Percentiles rank a stretch among this genome's conserved stretches.
Evolutionary conservation across 2,113 vertebrate genomes (phyloP).

Genomic region (Labrus mixtus): DNA sequence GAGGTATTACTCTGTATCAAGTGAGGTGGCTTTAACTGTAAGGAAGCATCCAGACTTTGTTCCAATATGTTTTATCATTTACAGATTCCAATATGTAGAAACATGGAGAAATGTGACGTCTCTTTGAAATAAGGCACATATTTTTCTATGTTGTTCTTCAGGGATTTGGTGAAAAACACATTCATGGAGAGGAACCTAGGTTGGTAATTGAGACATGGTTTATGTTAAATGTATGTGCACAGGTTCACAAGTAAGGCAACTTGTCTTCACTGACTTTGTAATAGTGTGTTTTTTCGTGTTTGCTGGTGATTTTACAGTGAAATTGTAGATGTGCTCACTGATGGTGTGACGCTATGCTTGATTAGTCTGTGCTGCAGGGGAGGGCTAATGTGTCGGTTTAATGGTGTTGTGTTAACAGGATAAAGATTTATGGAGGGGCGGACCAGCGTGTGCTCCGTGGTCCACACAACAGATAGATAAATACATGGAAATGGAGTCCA

Average conservation of each 20-base stretch:
- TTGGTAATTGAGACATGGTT: too few relatives aligned
- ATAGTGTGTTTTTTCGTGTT: conserved; percentile 53
- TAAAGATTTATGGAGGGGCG: conserved; percentile 78
- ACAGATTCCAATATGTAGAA: too few relatives aligned
- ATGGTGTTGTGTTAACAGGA: conserved; percentile 71
- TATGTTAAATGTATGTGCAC: not conserved
- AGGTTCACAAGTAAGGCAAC: conserved; percentile 29
- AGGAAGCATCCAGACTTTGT: too few relatives aligned
- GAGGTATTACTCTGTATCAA: conserved; percentile 61
- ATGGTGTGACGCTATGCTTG: conserved; percentile 42
- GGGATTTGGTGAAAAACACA: too few relatives aligned
- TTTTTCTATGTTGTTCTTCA: too few relatives aligned
- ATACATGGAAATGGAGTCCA: conserved; percentile 78
- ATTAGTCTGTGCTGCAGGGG: conserved; percentile 59
- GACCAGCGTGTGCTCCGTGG: conserved; percentile 59
- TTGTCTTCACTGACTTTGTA: conserved; percentile 41
- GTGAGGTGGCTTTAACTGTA: conserved; percentile 51
- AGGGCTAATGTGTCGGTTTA: conserved; percentile 72
- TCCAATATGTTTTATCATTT: too few relatives aligned
- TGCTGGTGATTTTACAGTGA: conserved; percentile 53
- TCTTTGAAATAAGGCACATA: too few relatives aligned
- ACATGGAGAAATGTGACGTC: too few relatives aligned
- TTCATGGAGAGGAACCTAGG: too few relatives aligned
- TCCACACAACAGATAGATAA: conserved; percentile 71
- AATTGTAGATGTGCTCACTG: conserved; percentile 24